Percentiles rank a stretch among this genome's conserved stretches.
These are phyloP conservation scores for Platysternon megacephalum DNA, from an alignment of 2,113 vertebrate species.

Conservation along the genomic window DNA sequence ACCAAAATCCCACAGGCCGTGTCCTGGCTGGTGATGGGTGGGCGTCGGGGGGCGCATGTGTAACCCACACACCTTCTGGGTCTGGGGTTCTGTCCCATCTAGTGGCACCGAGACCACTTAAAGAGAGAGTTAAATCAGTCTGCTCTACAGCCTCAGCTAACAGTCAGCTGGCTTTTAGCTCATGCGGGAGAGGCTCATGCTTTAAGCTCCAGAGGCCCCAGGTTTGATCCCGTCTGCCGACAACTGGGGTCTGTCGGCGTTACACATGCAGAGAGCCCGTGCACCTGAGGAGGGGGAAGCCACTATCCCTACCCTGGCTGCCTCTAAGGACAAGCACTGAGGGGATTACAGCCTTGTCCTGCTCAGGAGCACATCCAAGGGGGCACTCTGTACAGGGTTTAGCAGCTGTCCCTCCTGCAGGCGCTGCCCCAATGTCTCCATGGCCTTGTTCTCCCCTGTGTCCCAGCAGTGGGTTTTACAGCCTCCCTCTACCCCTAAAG, in stretches of 20 bases:
- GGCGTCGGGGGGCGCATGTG: not conserved
- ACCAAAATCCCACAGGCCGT: no score
- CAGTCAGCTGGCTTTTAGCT: no score
- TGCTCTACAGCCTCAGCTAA: no score
- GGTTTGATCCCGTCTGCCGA: no score
- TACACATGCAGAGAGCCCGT: not conserved
- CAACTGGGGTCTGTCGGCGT: no score
- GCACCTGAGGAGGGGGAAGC: not conserved
- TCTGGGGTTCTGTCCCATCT: no score
- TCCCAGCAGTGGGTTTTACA: not conserved
- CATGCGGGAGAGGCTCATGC: no score
- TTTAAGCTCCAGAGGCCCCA: no score
- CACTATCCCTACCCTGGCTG: not conserved
- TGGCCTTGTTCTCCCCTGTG: not conserved
- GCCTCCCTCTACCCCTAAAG: fast-evolving
- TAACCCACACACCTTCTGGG: not conserved
- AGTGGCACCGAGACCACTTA: no score
- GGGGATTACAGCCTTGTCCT: not conserved
- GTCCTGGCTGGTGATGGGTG: not conserved
- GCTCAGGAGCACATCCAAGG: not conserved
- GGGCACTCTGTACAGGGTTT: not conserved
- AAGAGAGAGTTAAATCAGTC: no score
- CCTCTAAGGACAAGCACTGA: not conserved
- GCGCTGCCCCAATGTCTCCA: not conserved
- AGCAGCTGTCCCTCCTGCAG: not conserved